phyloP scores from a whole-genome alignment of 2,797 vertebrate species.

The Hippocampus kuda region DNA sequence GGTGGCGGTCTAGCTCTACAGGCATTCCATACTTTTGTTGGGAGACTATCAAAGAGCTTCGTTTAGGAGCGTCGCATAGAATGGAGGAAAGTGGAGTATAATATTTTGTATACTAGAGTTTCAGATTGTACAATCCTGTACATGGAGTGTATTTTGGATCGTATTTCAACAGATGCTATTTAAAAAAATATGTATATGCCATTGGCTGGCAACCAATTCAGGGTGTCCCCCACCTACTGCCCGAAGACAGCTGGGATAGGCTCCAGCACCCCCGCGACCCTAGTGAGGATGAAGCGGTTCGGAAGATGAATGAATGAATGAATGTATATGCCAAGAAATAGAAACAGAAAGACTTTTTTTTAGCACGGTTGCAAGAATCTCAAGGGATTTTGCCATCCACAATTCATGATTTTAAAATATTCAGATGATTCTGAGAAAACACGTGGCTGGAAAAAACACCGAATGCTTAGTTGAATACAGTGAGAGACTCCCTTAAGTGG shows the following conservation, averaged over 20 bases:
- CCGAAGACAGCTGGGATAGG: too few relatives aligned
- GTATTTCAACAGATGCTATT: neutral
- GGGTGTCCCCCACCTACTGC: too few relatives aligned
- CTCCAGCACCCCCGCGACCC: too few relatives aligned
- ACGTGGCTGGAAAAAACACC: neutral
- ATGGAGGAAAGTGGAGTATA: too few relatives aligned
- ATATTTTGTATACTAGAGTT: neutral
- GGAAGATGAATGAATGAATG: too few relatives aligned
- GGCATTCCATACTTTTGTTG: neutral
- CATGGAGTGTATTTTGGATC: neutral
- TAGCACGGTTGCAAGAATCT: neutral
- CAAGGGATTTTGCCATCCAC: neutral
- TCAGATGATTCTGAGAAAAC: conserved; percentile 1
- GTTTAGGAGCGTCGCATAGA: neutral
- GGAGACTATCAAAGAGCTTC: neutral
- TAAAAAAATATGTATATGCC: neutral
- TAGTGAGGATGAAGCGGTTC: too few relatives aligned
- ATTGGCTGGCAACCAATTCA: too few relatives aligned
- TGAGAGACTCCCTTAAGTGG: conserved; percentile 2
- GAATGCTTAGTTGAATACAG: neutral
- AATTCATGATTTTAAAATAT: conserved; percentile 1
- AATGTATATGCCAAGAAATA: neutral
- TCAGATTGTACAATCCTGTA: neutral
- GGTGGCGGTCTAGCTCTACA: neutral
- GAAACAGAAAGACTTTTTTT: neutral